Percentiles rank a stretch among this genome's conserved stretches.
These are phyloP conservation scores for Drosophila longiperda DNA, from an alignment of 2,888 invertebrate species.

Conservation along the genomic window DNA sequence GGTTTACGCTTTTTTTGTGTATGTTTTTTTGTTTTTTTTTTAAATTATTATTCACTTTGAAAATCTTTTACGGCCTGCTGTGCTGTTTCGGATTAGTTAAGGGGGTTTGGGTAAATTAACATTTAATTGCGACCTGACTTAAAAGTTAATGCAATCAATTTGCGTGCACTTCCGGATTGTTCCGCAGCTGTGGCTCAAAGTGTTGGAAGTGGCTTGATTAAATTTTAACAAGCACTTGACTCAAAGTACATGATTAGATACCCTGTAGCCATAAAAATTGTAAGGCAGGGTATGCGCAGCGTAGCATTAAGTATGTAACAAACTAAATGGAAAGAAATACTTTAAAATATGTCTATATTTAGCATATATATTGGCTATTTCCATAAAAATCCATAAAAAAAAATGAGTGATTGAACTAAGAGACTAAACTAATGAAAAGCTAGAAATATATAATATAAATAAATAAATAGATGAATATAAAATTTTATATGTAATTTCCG, in stretches of 20 bases:
- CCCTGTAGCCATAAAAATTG: not conserved
- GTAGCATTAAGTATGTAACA: not conserved
- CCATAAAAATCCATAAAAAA: not conserved
- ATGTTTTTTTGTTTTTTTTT: constrained; percentile 4
- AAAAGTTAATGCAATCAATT: constrained; percentile 36
- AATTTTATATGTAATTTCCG: not conserved
- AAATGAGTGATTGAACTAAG: not conserved
- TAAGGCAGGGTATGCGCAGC: fast-evolving
- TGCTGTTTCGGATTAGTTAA: constrained; percentile 4
- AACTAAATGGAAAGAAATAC: fast-evolving
- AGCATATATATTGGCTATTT: not conserved
- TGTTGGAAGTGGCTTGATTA: not conserved
- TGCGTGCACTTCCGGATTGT: constrained; percentile 24
- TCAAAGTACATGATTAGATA: constrained; percentile 6
- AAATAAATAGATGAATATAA: not conserved
- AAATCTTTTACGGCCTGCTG: constrained; percentile 28
- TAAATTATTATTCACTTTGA: constrained; percentile 42
- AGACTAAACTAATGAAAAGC: not conserved
- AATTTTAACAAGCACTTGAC: constrained; percentile 42
- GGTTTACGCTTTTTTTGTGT: constrained; percentile 33
- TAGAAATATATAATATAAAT: not conserved
- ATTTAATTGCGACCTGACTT: constrained; percentile 18
- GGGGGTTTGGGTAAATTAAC: not conserved
- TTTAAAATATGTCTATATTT: not conserved
- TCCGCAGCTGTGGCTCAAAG: not conserved